These are phyloP conservation scores for Macrotis lagotis DNA, from an alignment of 2,113 vertebrate genomes.

Conservation along the genomic window DNA sequence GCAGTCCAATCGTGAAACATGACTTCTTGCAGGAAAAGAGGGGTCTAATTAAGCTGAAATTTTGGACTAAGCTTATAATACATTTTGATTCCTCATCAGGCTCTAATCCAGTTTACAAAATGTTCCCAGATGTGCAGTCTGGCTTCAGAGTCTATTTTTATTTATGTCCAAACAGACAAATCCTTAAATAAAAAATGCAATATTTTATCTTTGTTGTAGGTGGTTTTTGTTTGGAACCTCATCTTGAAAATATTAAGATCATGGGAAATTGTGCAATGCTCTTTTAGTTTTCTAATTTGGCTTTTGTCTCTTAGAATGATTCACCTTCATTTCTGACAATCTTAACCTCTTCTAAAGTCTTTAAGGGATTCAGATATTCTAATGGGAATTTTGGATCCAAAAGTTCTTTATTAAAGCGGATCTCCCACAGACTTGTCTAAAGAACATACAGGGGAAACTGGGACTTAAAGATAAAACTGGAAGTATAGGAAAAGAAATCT, in stretches of 20 bases:
- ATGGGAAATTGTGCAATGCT: conserved; percentile 64
- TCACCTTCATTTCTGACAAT: conserved; percentile 59
- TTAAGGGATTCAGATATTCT: conserved; percentile 70
- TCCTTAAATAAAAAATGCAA: conserved; percentile 80
- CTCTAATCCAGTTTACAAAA: conserved; percentile 80
- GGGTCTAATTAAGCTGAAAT: conserved; percentile 83
- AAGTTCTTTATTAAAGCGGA: neutral
- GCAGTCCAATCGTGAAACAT: conserved; percentile 82
- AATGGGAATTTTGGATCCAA: neutral
- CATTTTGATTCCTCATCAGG: conserved; percentile 81
- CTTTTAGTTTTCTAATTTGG: conserved; percentile 59
- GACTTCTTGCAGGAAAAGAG: conserved; percentile 76
- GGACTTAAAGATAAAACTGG: neutral
- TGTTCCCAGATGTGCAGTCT: conserved; percentile 83
- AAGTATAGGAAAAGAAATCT: neutral
- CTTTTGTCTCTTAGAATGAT: conserved; percentile 63
- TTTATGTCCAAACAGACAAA: conserved; percentile 69
- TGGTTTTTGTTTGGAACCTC: conserved; percentile 71
- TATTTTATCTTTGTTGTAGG: conserved; percentile 73
- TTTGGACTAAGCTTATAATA: conserved; percentile 78
- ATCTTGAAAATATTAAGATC: conserved; percentile 81
- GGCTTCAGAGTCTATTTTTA: conserved; percentile 75
- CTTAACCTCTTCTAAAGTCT: conserved; percentile 52
- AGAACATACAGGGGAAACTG: neutral
- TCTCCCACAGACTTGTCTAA: neutral